These are phyloP conservation scores for Cistogaster globosa DNA, from an alignment of 2,888 invertebrate genomes.

Conservation along the genomic window DNA sequence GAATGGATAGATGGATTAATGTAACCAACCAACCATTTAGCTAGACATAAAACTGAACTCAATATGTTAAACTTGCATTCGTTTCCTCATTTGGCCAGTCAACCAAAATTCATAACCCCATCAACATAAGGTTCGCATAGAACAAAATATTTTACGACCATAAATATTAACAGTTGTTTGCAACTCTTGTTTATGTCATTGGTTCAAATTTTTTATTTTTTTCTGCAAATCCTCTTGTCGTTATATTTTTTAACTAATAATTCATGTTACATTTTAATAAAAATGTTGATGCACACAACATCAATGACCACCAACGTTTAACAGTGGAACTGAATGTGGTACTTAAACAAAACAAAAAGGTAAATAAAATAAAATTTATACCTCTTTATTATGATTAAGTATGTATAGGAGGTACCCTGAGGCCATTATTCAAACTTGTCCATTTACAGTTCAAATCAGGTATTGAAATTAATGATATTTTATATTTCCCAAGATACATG, in stretches of 20 bases:
- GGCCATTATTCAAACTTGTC: no score
- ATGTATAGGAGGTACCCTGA: no score
- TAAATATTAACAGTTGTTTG: conserved; percentile 39
- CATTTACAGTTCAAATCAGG: no score
- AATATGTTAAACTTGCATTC: conserved; percentile 12
- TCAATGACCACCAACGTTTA: conserved; percentile 27
- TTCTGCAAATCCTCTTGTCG: conserved; percentile 50
- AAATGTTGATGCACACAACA: conserved; percentile 63
- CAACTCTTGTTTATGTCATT: conserved; percentile 33
- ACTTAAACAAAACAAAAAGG: background rate
- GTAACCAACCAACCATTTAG: conserved; percentile 42
- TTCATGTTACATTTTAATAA: conserved; percentile 72
- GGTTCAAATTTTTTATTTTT: background rate
- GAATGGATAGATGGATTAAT: conserved; percentile 57
- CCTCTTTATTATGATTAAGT: no score
- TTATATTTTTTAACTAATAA: conserved; percentile 69
- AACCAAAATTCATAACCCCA: conserved; percentile 56
- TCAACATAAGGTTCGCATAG: conserved; percentile 42
- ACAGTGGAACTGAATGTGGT: conserved; percentile 10
- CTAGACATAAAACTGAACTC: conserved; percentile 30
- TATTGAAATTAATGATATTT: no score
- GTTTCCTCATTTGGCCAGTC: conserved; percentile 30
- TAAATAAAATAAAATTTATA: no score
- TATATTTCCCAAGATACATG: no score
- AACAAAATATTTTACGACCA: conserved; percentile 53